Conservation (phyloP, 2,113 vertebrate genomes). For the Opisthocomus hoazin region DNA sequence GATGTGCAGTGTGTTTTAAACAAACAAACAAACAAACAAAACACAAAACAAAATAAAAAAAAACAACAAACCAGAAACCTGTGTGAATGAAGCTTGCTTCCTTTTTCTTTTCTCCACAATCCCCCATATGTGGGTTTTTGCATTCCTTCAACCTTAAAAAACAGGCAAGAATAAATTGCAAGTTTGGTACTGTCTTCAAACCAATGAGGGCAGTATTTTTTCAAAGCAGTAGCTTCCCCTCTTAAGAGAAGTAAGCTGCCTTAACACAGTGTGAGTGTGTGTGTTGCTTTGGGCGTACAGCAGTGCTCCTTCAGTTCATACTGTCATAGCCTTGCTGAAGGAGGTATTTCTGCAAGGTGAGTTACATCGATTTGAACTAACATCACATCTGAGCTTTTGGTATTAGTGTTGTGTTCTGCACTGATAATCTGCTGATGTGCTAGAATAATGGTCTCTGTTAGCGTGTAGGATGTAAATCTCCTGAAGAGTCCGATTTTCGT, state of each 20-base stretch:
- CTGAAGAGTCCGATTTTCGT: not conserved
- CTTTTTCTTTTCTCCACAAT: not conserved
- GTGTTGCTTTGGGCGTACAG: not conserved
- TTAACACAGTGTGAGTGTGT: constrained; percentile 2
- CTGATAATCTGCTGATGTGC: not conserved
- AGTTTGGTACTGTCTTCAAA: not conserved
- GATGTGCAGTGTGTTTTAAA: not conserved
- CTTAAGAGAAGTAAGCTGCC: constrained; percentile 15
- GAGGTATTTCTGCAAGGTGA: not conserved
- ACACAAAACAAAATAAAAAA: too few species aligned
- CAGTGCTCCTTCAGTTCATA: not conserved
- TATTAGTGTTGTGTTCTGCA: not conserved
- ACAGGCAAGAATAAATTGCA: not conserved
- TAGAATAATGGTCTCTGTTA: not conserved
- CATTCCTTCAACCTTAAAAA: not conserved
- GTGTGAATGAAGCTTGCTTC: constrained; percentile 53
- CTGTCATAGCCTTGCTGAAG: not conserved
- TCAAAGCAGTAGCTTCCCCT: not conserved
- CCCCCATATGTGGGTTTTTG: not conserved
- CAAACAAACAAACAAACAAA: not conserved
- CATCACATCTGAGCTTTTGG: not conserved
- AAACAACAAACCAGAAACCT: too few species aligned
- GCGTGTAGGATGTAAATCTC: not conserved
- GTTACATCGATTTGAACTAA: not conserved
- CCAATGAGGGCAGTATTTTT: not conserved